Base-by-base conservation (phyloP, 2,113 vertebrate species). In the Hypomesus transpacificus region DNA sequence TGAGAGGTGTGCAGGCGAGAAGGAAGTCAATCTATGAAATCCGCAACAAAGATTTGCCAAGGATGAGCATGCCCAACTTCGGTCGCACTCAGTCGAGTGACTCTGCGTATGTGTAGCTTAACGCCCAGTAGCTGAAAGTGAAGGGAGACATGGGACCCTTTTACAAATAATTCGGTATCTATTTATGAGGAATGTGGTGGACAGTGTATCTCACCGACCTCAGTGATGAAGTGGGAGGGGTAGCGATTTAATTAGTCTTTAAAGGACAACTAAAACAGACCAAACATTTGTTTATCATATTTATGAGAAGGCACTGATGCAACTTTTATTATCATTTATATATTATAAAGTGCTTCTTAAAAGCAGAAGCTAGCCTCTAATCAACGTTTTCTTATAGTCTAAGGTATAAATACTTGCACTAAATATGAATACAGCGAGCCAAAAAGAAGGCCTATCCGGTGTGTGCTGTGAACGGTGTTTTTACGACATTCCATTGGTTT, bases 1-100 rank as follows among this genome's bases (percentile, higher is more conserved):
- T 96, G 66, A 88, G 94, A 81, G 95, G 95, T 52, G 95, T 94
- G 62, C 93, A 94, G 88, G 95, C 94, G 65, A 91, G 95, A 82
- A 93, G 95, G 85, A 96, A 96, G 92, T 96, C 95, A 34, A 93
- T 96, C 83, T 95, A 95, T 39, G 95, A 96, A 88, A 96, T 96
- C 82, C 91, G 95, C 71, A 95, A 95, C 87, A 95, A 95, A 80
- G 95, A 96, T 86, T 84, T 95, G 76, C 93, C 93, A 69, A 89
- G 94, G 75, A 95, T 95, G 92, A 94, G 93, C 81, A 93, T 95
- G 88, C 94, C 95, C 65, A 95, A 93, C 87, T 96, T 96, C 81
- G 95, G 95, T 70, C 93, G 94, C 87, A 96, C 94, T 90, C 95
- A 96, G 84, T 96, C 95, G 70, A 96, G 95, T 88, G 95, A 96